A percentile compares a stretch with the other conserved stretches of the same genome.
Conservation (phyloP, 2,113 vertebrate genomes). For the Illadopsis cleaveri region DNA sequence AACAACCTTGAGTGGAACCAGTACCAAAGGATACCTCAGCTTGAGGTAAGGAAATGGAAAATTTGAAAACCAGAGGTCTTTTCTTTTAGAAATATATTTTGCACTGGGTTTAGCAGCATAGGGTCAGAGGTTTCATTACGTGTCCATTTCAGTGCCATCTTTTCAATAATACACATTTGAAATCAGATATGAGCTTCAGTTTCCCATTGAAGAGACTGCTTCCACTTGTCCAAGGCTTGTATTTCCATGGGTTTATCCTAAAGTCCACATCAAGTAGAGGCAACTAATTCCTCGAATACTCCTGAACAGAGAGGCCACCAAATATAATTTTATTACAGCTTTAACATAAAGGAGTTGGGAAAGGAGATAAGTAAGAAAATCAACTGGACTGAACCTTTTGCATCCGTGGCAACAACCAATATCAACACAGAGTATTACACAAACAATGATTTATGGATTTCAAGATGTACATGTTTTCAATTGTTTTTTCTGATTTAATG, state of each 20-base stretch:
- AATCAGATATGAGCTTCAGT: neutral
- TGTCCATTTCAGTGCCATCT: neutral
- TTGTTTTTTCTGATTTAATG: neutral
- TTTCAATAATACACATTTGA: neutral
- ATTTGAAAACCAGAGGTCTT: neutral
- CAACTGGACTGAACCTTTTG: neutral
- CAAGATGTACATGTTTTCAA: neutral
- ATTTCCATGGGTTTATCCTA: neutral
- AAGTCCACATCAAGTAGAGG: neutral
- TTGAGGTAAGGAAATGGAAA: neutral
- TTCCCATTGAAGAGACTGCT: neutral
- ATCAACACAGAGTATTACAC: neutral
- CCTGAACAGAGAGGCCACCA: neutral
- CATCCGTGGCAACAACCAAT: neutral
- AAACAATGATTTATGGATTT: neutral
- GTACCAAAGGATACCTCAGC: neutral
- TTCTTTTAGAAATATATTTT: neutral
- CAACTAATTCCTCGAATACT: neutral
- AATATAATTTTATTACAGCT: neutral
- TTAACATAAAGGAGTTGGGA: neutral
- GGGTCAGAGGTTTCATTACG: neutral
- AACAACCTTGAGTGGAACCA: neutral
- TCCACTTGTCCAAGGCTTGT: neutral
- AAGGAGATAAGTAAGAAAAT: neutral
- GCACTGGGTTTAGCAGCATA: neutral